Base-by-base conservation (phyloP, 92 coral and sea anemone genomes). In the Epizoanthus ramosus region DNA sequence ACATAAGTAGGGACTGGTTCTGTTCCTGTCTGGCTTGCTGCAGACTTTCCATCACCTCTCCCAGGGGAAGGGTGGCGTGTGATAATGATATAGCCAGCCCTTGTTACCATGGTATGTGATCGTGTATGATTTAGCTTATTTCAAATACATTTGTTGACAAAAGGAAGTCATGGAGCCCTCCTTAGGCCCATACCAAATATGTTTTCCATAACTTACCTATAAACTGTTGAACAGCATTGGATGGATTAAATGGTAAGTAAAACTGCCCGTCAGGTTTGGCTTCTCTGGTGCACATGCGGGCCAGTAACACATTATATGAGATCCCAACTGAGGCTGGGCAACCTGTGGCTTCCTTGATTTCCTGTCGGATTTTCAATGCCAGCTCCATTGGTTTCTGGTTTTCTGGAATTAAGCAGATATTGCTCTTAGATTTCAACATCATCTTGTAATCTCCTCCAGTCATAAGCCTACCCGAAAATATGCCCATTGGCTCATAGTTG, bases 231-330 rank as follows among this genome's bases (percentile, higher is more conserved):
- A 90, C 84, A 57, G 84, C 85, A 22, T 92, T 88, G 37, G 61
- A 64, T 41, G 88, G 91, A 31, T 58, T 75, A 18, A 8, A 33
- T 15, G 88, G 79, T 13, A 96, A 50, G 57, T 92, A 87, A 76
- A 83, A 94, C 76, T 93, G 93, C 23, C 99, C 99, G 57, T 96
- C 87, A 33, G 99, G 99, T 70, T 96, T 96, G 33, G 98, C 99
- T 3, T 85, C 87, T 68, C 92, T 94, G 39, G 99, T 96, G 77
- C 96, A 94, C 94, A 96, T 90, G 31, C 99, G 90, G 37, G 99
- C 98, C 70, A 96, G 73, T 28, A 96, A 84, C 28, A 96, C 91
- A 73, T 92, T 96, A 24, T 71, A 75, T 24, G 89, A 87, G 74
- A 96, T 91, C 16, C 99, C 99, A 84, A 91, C 86, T 2, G 99